Evolutionary conservation across 1,140 invertebrate genomes (phyloP).

Genomic region (Stenopsyche tienmushanensis): DNA sequence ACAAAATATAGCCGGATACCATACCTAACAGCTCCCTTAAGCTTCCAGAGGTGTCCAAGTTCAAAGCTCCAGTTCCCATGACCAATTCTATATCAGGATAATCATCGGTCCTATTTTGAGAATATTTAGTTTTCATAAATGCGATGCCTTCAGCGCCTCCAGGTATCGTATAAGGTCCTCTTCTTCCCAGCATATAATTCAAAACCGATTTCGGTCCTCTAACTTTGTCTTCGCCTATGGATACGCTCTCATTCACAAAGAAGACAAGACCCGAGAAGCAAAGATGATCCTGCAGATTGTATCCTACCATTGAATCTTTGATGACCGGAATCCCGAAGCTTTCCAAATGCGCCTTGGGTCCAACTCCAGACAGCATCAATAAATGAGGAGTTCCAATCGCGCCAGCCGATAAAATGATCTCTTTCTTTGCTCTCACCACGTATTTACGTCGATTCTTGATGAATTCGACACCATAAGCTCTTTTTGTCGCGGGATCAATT

Average conservation of each 20-base stretch:
- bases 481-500: constrained; percentile 61
- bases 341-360: constrained; percentile 57
- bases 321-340: constrained; percentile 57
- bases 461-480: constrained; percentile 68
- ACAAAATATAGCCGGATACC: neutral
- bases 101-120: constrained; percentile 45
- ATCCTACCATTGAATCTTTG: constrained; percentile 72
- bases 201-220: constrained; percentile 56
- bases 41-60: constrained; percentile 70
- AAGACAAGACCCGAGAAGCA: constrained; percentile 69
- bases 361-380: constrained; percentile 70
- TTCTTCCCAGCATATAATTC: constrained; percentile 58
- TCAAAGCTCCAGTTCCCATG: constrained; percentile 68
- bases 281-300: constrained; percentile 79
- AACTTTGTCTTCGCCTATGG: constrained; percentile 53
- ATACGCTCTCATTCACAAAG: constrained; percentile 63
- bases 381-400: constrained; percentile 72
- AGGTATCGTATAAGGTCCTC: constrained; percentile 68
- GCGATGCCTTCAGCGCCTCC: constrained; percentile 72
- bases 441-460: constrained; percentile 56
- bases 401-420: constrained; percentile 71
- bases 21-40: constrained; percentile 60
- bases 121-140: constrained; percentile 62
- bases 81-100: constrained; percentile 79
- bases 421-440: constrained; percentile 50